Conservation (phyloP, 2,888 invertebrate species). For the Osedax frankpressi region DNA sequence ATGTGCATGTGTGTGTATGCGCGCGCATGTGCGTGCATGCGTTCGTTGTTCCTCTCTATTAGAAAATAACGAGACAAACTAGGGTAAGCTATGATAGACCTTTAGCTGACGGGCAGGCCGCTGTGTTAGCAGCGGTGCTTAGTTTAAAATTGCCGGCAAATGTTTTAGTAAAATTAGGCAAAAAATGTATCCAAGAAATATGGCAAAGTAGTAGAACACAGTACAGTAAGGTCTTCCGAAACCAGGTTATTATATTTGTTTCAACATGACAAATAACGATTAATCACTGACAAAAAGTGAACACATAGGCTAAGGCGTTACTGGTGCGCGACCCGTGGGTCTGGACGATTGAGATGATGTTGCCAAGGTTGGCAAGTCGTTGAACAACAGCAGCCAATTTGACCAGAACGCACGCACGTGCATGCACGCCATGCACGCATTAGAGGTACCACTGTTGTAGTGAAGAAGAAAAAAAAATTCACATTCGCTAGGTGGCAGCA, state of each 20-base stretch:
- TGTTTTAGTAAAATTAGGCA: neutral
- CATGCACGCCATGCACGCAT: neutral
- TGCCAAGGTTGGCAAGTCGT: too few relatives aligned
- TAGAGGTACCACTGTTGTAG: neutral
- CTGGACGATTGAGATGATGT: too few relatives aligned
- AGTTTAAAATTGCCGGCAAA: neutral
- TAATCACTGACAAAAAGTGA: neutral
- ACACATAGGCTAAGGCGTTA: too few relatives aligned
- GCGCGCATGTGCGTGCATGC: too few relatives aligned
- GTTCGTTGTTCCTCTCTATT: too few relatives aligned
- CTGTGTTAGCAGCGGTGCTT: neutral
- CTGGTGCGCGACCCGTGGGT: too few relatives aligned
- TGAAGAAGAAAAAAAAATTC: neutral
- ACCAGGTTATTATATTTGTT: too few relatives aligned
- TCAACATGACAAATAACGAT: too few relatives aligned
- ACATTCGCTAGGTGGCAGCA: slow-evolving; percentile 6
- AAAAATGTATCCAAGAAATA: neutral
- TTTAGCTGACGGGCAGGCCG: neutral
- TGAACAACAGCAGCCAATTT: neutral
- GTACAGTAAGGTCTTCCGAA: too few relatives aligned
- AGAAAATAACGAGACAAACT: too few relatives aligned
- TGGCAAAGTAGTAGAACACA: too few relatives aligned
- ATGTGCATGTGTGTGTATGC: too few relatives aligned
- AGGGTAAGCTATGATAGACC: neutral
- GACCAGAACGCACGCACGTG: neutral